phyloP scores from a whole-genome alignment of 1,140 invertebrate genomes.

The Calycopis cecrops region DNA sequence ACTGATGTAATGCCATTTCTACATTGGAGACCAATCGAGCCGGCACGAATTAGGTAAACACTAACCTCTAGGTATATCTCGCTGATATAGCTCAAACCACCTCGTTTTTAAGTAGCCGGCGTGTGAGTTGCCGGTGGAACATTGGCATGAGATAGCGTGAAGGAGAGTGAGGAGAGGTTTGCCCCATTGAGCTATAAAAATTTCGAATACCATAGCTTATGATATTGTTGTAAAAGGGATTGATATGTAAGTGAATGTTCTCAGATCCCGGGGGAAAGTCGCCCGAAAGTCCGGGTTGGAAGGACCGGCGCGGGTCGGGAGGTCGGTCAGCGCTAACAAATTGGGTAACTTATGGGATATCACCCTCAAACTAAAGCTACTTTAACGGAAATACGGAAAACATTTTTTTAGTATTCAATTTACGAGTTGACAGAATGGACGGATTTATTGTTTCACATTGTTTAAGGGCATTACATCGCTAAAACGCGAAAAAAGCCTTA shows the following conservation, averaged over 20 bases:
- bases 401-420: constrained; percentile 18
- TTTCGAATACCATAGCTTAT: not conserved
- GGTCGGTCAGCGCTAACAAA: constrained; percentile 44
- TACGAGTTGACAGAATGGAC: constrained; percentile 14
- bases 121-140: too few relatives aligned
- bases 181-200: constrained; percentile 20
- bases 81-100: too few relatives aligned
- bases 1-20: too few relatives aligned
- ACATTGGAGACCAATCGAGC: too few relatives aligned
- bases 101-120: too few relatives aligned
- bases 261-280: not conserved
- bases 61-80: too few relatives aligned
- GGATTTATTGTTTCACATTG: not conserved
- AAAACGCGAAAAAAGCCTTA: too few relatives aligned
- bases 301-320: constrained; percentile 18
- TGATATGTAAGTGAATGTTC: constrained; percentile 14
- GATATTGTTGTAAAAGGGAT: constrained; percentile 2
- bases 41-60: too few relatives aligned
- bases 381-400: constrained; percentile 30
- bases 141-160: too few relatives aligned
- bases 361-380: constrained; percentile 25
- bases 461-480: too few relatives aligned
- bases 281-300: too few relatives aligned
- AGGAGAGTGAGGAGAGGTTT: too few relatives aligned
- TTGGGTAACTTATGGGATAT: constrained; percentile 51